Evolutionary conservation across 2,888 invertebrate species (phyloP).

Genomic region (Acrobasis repandana): DNA sequence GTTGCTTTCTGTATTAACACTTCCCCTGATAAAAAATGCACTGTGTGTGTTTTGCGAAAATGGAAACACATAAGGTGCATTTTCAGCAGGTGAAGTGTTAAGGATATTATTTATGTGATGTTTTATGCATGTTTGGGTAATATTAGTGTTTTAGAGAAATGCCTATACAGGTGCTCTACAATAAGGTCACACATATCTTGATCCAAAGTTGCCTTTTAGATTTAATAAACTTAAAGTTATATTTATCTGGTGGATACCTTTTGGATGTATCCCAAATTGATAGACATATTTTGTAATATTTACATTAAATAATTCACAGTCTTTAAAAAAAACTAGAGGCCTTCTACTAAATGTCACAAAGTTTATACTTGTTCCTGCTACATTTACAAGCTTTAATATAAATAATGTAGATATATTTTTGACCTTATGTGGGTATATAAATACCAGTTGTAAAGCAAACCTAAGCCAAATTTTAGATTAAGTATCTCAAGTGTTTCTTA

Average conservation of each 20-base stretch:
- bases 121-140: conserved; percentile 72
- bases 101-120: conserved; percentile 63
- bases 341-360: conserved; percentile 59
- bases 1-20: conserved; percentile 71
- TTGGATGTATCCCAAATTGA: conserved; percentile 66
- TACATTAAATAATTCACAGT: conserved; percentile 64
- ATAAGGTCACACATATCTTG: conserved; percentile 77
- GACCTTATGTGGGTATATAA: conserved; percentile 16
- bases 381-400: conserved; percentile 63
- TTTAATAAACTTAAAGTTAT: conserved; percentile 70
- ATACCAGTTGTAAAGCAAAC: conserved; percentile 62
- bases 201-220: conserved; percentile 82
- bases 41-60: no score
- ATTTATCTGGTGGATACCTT: conserved; percentile 68
- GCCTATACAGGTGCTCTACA: conserved; percentile 78
- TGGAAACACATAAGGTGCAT: no score
- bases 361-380: conserved; percentile 63
- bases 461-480: conserved; percentile 78
- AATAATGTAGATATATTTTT: conserved; percentile 62
- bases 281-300: conserved; percentile 64
- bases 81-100: no score
- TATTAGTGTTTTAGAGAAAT: conserved; percentile 65
- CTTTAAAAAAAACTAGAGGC: conserved; percentile 55
- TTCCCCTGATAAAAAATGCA: no score
- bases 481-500: conserved; percentile 71